phyloP scores from a whole-genome alignment of 2,797 vertebrate genomes.

The Acanthurus tractus region DNA sequence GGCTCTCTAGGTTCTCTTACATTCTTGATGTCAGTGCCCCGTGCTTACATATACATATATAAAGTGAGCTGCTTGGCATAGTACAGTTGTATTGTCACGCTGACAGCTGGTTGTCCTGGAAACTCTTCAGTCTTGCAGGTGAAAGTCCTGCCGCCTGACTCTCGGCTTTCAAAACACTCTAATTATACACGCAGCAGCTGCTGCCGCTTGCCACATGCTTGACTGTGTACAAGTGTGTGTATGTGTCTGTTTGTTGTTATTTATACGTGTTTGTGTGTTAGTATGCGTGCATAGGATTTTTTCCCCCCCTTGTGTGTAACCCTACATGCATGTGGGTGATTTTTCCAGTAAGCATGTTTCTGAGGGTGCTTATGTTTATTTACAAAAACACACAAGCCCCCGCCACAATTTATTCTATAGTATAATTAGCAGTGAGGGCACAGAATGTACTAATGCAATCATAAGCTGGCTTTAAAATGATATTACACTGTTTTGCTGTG shows the following conservation, averaged over 20 bases:
- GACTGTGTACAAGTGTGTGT: slow-evolving; percentile 38
- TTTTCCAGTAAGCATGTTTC: slow-evolving; percentile 28
- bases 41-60: background rate
- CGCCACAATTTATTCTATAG: slow-evolving; percentile 17
- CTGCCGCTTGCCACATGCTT: slow-evolving; percentile 71
- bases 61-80: background rate
- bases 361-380: slow-evolving; percentile 23
- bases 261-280: slow-evolving; percentile 7
- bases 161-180: slow-evolving; percentile 84
- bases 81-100: slow-evolving; percentile 45
- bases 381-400: slow-evolving; percentile 2
- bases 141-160: slow-evolving; percentile 68
- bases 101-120: slow-evolving; percentile 61
- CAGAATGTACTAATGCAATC: background rate
- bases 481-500: too few relatives aligned
- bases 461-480: background rate
- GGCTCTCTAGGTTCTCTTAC: background rate
- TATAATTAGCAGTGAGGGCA: background rate
- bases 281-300: slow-evolving; percentile 9
- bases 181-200: slow-evolving; percentile 84
- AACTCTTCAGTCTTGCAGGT: slow-evolving; percentile 69
- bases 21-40: background rate
- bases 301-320: background rate
- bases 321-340: slow-evolving; percentile 14
- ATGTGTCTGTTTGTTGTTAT: background rate